Conservation (phyloP, 2,888 invertebrate genomes). For the Aleiodes leptofemur region DNA sequence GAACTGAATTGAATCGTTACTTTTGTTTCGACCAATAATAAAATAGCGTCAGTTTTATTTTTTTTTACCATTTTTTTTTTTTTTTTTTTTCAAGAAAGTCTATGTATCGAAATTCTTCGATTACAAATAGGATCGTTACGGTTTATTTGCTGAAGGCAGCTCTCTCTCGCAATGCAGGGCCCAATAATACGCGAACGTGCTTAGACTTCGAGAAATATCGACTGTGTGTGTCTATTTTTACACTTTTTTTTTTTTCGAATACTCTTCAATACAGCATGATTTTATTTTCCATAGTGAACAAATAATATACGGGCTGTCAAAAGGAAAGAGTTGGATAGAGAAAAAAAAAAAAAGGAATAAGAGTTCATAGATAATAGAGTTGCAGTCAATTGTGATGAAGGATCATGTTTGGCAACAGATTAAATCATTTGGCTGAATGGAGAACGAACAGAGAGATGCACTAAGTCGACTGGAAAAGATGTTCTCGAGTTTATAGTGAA, state of each 20-base stretch:
- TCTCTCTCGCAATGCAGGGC: slow-evolving; percentile 27
- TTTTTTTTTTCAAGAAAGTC: neutral
- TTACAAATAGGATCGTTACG: slow-evolving; percentile 48
- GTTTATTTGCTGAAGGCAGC: slow-evolving; percentile 42
- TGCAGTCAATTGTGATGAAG: slow-evolving; percentile 36
- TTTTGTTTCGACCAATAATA: neutral
- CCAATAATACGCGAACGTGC: slow-evolving; percentile 64
- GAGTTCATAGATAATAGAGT: slow-evolving; percentile 20
- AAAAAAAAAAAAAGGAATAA: neutral
- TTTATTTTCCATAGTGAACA: slow-evolving; percentile 15
- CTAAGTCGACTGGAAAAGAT: slow-evolving; percentile 15
- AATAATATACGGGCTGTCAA: neutral
- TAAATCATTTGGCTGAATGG: slow-evolving; percentile 51
- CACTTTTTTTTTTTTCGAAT: slow-evolving; percentile 33
- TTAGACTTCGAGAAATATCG: slow-evolving; percentile 54
- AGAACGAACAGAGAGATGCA: slow-evolving; percentile 1
- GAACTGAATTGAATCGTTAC: neutral
- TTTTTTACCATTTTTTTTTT: slow-evolving; percentile 4
- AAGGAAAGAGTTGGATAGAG: neutral
- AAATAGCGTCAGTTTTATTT: neutral
- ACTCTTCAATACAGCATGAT: slow-evolving; percentile 45
- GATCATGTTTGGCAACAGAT: slow-evolving; percentile 36
- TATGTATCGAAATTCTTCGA: slow-evolving; percentile 39
- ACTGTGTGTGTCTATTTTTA: neutral
- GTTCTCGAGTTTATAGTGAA: neutral